Evolutionary conservation across 2,888 invertebrate species (phyloP).

Genomic region (Odontocerum albicorne): DNA sequence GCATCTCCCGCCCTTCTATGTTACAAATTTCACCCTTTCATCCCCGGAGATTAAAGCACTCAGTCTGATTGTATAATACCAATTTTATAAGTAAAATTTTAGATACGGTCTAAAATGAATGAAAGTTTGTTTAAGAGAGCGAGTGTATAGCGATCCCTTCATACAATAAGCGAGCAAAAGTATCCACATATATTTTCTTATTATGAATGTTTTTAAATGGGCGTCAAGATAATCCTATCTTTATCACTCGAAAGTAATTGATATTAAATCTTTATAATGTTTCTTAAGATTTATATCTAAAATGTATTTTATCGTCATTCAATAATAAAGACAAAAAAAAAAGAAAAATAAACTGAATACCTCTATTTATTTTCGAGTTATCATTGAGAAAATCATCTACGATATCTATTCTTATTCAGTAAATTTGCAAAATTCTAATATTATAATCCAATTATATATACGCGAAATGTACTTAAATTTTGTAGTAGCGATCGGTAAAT

Average conservation of each 20-base stretch:
- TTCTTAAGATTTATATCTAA: slow-evolving; percentile 32
- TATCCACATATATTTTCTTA: slow-evolving; percentile 64
- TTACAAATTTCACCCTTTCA: slow-evolving; percentile 25
- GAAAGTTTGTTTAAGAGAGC: slow-evolving; percentile 32
- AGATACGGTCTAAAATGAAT: slow-evolving; percentile 57
- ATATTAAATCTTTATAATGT: slow-evolving; percentile 37
- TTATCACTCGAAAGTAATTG: slow-evolving; percentile 38
- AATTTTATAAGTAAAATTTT: slow-evolving; percentile 55
- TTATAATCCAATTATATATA: slow-evolving; percentile 25
- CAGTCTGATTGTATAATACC: slow-evolving; percentile 49
- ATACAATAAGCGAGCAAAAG: slow-evolving; percentile 56
- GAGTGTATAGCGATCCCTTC: slow-evolving; percentile 42
- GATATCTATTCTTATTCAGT: slow-evolving; percentile 24
- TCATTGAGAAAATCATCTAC: slow-evolving; percentile 25
- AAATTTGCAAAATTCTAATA: slow-evolving; percentile 21
- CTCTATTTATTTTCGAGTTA: slow-evolving; percentile 37
- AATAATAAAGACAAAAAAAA: slow-evolving; percentile 34
- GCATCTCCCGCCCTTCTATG: slow-evolving; percentile 10
- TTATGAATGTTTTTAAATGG: slow-evolving; percentile 64
- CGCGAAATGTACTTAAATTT: slow-evolving; percentile 30
- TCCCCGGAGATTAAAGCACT: slow-evolving; percentile 25
- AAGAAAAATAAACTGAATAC: slow-evolving; percentile 36
- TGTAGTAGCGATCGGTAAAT: slow-evolving; percentile 1
- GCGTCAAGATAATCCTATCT: slow-evolving; percentile 61
- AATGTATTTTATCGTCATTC: slow-evolving; percentile 34